Evolutionary conservation across 2,113 vertebrate genomes (phyloP).

Genomic region (Scomber colias): DNA sequence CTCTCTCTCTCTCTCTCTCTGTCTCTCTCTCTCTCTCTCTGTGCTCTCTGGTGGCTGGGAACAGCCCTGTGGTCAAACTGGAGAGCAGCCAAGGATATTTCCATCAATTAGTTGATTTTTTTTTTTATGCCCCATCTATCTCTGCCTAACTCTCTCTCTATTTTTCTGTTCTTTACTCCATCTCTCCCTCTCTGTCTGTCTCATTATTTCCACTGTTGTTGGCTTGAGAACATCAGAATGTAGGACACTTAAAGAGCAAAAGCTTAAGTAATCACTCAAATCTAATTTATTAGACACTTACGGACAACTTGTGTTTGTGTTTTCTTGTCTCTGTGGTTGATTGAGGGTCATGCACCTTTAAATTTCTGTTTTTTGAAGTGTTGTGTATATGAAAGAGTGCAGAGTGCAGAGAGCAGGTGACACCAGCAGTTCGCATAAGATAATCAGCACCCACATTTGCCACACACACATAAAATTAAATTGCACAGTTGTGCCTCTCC

Average conservation of each 20-base stretch:
- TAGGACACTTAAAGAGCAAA: constrained; percentile 48
- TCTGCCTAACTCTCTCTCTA: constrained; percentile 42
- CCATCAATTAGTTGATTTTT: constrained; percentile 76
- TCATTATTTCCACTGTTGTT: constrained; percentile 68
- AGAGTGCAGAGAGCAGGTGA: constrained; percentile 46
- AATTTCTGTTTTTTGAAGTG: constrained; percentile 10
- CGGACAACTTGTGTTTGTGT: background rate
- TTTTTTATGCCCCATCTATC: constrained; percentile 16
- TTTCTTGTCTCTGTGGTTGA: constrained; percentile 1
- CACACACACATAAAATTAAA: constrained; percentile 19
- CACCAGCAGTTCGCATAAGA: background rate
- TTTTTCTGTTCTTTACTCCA: constrained; percentile 46
- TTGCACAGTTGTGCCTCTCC: constrained; percentile 45
- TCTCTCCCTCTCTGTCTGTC: constrained; percentile 33
- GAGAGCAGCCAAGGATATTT: constrained; percentile 72
- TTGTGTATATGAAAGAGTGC: background rate
- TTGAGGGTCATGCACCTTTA: constrained; percentile 22
- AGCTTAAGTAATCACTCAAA: constrained; percentile 12
- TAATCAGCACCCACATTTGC: constrained; percentile 2
- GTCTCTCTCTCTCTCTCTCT: constrained; percentile 11
- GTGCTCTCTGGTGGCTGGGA: constrained; percentile 56
- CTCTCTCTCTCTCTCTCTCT: constrained; percentile 5
- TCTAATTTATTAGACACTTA: background rate
- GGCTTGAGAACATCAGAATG: constrained; percentile 45
- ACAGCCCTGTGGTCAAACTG: constrained; percentile 77